A percentile compares a stretch with the other conserved stretches of the same genome.
These are phyloP conservation scores for Tinea semifulvella DNA, from an alignment of 2,888 invertebrate species.

Conservation along the genomic window DNA sequence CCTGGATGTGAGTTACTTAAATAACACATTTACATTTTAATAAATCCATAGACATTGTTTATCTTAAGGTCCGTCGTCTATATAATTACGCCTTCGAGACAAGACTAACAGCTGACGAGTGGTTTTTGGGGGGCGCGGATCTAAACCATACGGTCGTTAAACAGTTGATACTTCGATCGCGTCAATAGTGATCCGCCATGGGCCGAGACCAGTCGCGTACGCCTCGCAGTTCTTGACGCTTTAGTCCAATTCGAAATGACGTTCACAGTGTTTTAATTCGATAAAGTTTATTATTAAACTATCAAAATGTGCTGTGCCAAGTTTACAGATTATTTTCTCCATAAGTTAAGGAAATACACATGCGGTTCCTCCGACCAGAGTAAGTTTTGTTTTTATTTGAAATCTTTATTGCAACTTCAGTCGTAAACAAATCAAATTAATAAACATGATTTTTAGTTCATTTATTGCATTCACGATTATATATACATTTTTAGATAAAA, in stretches of 20 bases:
- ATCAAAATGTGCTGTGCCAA: conserved; percentile 56
- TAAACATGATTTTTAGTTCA: no score
- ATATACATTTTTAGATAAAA: no score
- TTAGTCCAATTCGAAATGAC: conserved; percentile 36
- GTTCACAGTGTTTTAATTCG: conserved; percentile 25
- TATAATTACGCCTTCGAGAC: background rate
- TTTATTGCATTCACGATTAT: no score
- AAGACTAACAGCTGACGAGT: background rate
- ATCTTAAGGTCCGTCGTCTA: background rate
- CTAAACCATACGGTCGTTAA: conserved; percentile 23
- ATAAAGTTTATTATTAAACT: conserved; percentile 18
- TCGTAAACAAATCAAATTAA: no score
- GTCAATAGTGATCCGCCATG: conserved; percentile 48
- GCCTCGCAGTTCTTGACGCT: conserved; percentile 7
- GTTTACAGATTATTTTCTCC: conserved; percentile 52
- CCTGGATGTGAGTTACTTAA: no score
- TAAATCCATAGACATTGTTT: background rate
- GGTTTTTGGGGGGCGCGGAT: conserved; percentile 34
- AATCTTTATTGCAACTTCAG: background rate
- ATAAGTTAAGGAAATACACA: conserved; percentile 60
- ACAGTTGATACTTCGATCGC: background rate
- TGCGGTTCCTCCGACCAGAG: conserved; percentile 59
- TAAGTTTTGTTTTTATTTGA: conserved; percentile 30
- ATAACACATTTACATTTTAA: no score
- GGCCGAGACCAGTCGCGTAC: conserved; percentile 38